Base-by-base conservation (phyloP, 1,140 invertebrate species). In the Babylonia areolata region DNA sequence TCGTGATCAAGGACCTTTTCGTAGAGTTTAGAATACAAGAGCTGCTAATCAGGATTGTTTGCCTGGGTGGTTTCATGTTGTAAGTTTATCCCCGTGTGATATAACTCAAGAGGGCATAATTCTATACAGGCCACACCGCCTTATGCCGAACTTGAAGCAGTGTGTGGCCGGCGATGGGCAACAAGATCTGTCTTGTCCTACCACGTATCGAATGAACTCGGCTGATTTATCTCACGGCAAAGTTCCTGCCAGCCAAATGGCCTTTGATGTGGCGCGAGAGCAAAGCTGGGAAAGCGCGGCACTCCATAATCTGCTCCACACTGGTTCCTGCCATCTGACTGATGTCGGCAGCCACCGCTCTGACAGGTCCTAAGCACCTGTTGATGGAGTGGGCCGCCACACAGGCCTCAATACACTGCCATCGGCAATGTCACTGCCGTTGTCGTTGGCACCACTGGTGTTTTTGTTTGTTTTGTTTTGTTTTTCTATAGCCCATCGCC, bases 321-420 rank as follows among this genome's bases (percentile, higher is more conserved):
- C 28, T 23, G 15, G 20, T 64, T 23, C 28, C 58, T 64, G 15
- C 28, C 28, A 28, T 23, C 58, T 64, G 46, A 51, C 46, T 51
- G 46, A 51, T 51, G 46, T 17, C 46, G 46, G 58, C 20, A 64
- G 58, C 28, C 58, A 2, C 58, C 0, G 17, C 5, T 0, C 58
- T 64, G 58, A n/a, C 58, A 64, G 58, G 58, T 64, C 58, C 20
- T 64, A 64, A 64, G 58, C 58, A 64, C 58, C 58, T 64, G 58
- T 23, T 64, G 58, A 64, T 64, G 58, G 28, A 64, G 58, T 64
- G 58, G 28, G 15, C 20, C 23, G 6, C 58, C 28, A 23, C 28
- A 5, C 5, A 6, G 5, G 28, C 58, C 5, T 23, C 28, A 20
- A 6, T 64, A 64, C 58, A 64, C 0, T 64, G 58, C 58, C 58